phyloP scores from a whole-genome alignment of 2,888 invertebrate genomes.

The Melolontha melolontha region DNA sequence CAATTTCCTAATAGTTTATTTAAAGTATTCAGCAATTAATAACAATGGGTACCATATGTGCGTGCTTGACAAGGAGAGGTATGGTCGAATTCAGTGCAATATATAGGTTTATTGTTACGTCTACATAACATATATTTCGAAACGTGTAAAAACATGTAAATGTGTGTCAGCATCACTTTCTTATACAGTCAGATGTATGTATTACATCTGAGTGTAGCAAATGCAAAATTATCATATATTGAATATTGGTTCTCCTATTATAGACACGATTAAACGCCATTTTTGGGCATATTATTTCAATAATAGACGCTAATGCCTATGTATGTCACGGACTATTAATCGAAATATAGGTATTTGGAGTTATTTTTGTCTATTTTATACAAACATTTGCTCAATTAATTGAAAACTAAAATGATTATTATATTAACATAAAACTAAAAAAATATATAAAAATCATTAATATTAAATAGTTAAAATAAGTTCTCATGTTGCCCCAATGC shows the following conservation, averaged over 20 bases:
- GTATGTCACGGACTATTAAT: no score
- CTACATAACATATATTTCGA: background rate
- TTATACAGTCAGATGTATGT: background rate
- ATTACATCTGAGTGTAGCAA: slow-evolving; percentile 2
- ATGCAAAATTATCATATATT: slow-evolving; percentile 31
- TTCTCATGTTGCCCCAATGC: slow-evolving; percentile 1
- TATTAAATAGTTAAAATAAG: background rate
- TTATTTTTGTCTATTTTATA: no score
- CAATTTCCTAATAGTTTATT: slow-evolving; percentile 27
- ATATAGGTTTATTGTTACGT: no score
- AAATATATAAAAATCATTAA: no score
- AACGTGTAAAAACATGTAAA: slow-evolving; percentile 9
- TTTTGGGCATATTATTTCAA: slow-evolving; percentile 18
- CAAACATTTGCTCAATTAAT: no score
- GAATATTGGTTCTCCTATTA: slow-evolving; percentile 22
- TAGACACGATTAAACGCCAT: slow-evolving; percentile 4
- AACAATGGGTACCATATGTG: slow-evolving; percentile 8
- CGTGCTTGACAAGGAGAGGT: background rate
- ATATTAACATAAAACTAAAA: no score
- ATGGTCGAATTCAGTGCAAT: background rate
- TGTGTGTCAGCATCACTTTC: slow-evolving; percentile 1
- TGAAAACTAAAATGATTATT: no score
- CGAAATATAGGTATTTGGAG: no score
- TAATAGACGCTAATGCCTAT: no score
- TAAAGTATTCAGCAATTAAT: slow-evolving; percentile 6